Evolutionary conservation across 2,113 vertebrate genomes (phyloP).

Genomic region (Eira barbara): DNA sequence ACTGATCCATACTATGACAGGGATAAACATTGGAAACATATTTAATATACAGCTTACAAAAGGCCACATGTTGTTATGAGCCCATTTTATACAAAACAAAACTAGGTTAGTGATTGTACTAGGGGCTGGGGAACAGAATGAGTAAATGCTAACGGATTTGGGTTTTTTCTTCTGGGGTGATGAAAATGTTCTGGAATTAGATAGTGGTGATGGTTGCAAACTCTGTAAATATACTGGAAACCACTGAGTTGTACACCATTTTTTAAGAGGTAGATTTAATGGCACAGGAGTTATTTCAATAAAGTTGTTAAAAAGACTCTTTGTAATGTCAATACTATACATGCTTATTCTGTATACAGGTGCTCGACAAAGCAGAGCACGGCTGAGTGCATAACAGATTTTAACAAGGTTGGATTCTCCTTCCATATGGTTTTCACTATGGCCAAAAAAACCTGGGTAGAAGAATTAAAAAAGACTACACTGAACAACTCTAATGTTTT

Average conservation of each 20-base stretch:
- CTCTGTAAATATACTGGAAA: not conserved
- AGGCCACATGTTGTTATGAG: not conserved
- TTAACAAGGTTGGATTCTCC: not conserved
- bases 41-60: not conserved
- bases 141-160: not conserved
- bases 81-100: not conserved
- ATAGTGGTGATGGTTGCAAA: not conserved
- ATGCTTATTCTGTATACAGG: not conserved
- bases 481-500: slow-evolving; percentile 49
- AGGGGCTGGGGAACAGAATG: not conserved
- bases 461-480: slow-evolving; percentile 50
- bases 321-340: not conserved
- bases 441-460: not conserved
- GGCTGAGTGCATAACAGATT: not conserved
- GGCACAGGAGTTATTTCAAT: not conserved
- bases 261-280: not conserved
- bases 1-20: not conserved
- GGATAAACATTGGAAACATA: not conserved
- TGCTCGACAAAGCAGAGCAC: not conserved
- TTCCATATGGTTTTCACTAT: not conserved
- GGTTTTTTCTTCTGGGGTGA: not conserved
- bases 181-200: not conserved
- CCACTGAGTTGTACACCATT: not conserved
- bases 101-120: not conserved
- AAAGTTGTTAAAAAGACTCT: not conserved